phyloP scores from a whole-genome alignment of 2,113 vertebrate species.

The Xenus cinereus region DNA sequence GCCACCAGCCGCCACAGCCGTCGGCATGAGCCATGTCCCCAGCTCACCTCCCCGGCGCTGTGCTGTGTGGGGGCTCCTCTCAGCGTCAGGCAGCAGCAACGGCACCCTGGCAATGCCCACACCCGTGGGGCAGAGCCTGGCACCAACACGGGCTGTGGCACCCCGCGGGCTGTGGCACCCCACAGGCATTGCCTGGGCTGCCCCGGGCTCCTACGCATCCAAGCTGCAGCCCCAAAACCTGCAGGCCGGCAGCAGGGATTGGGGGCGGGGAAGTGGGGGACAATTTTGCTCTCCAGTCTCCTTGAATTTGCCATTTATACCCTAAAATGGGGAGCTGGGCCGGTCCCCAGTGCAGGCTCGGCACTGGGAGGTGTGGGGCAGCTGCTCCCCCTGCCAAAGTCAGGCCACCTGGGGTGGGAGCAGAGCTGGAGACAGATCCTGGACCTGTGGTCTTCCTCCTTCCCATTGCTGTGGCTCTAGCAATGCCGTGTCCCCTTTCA shows the following conservation, averaged over 20 bases:
- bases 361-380: not conserved
- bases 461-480: not conserved
- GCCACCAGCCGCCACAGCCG: not conserved
- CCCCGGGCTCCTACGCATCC: not conserved
- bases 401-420: rapidly evolving
- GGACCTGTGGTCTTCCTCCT: not conserved
- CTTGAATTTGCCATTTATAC: not conserved
- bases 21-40: not conserved
- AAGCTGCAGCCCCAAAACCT: not conserved
- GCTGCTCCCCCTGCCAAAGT: not conserved
- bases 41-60: not conserved
- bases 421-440: not conserved
- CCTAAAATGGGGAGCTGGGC: not conserved
- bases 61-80: slow-evolving; percentile 15
- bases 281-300: not conserved
- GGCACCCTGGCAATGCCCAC: not conserved
- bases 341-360: rapidly evolving
- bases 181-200: rapidly evolving
- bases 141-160: rapidly evolving
- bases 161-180: rapidly evolving
- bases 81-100: not conserved
- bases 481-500: rapidly evolving
- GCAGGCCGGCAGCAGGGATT: not conserved
- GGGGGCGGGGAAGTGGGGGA: not conserved
- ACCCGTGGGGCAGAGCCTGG: not conserved